Base-by-base conservation (phyloP, 2,888 invertebrate genomes). In the Brachynemurus nebulosus region DNA sequence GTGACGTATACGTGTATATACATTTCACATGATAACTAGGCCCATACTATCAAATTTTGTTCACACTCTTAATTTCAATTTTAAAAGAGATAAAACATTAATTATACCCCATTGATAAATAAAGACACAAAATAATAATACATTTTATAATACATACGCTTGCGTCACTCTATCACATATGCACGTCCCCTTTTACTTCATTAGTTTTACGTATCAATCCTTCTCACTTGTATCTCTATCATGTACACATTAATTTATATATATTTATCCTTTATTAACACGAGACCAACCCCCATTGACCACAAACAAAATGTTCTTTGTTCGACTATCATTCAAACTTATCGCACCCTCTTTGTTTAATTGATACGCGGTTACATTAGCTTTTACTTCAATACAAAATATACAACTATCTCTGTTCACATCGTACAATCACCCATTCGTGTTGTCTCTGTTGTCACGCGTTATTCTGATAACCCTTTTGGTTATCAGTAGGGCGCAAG, bases 281-380 rank as follows among this genome's bases (percentile, higher is more conserved):
- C 17, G 70, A 72, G 69, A 74, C 75, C 76, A 68, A 71, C 76
- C 76, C 74, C 72, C 72, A 67, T 66, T 67, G 71, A 76, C 76
- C 76, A 70, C 76, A 76, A 73, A 73, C 70, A 68, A 71, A 68
- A 68, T 69, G 68, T 70, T 71, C 70, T 67, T 69, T 72, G 67
- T 64, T 65, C 62, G 64, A 27, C 67, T 62, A 65, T 60, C 61
- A 62, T 64, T 63, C 65, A 65, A 61, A 63, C 63, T 61, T 64
- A 66, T 62, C 63, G 62, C 58, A 50, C 50, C 59, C 61, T 61
- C 63, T 62, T 62, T 64, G 61, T 61, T 46, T 40, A 43, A 17
- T 14, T 33, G 11, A 8, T 34, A 33, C 42, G 19, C 14, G 18
- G 20, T 34, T 14, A 57, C 59, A 61, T 61, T 61, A 61, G 62